Evolutionary conservation across 1,140 invertebrate species (phyloP).

Genomic region (Sycophaga agraensis): DNA sequence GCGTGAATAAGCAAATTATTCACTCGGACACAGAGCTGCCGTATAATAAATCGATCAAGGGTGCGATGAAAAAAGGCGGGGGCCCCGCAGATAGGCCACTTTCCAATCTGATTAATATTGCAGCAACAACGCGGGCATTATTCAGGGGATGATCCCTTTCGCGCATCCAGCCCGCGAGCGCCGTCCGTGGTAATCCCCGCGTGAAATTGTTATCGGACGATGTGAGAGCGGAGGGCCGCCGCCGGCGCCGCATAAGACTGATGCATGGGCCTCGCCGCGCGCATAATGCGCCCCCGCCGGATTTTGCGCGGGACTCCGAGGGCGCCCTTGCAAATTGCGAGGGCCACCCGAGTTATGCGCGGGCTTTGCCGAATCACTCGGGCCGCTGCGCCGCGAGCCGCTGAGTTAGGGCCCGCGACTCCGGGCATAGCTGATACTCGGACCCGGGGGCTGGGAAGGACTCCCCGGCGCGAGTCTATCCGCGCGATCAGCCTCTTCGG

Average conservation of each 20-base stretch:
- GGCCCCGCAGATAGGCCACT: no score
- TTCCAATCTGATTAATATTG: conserved; percentile 43
- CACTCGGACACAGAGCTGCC: no score
- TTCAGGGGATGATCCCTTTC: conserved; percentile 46
- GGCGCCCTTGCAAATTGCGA: no score
- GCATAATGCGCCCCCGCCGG: conserved; percentile 29
- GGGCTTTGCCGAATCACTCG: no score
- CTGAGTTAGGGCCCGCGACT: neutral
- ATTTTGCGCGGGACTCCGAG: no score
- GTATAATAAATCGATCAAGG: no score
- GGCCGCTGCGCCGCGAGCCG: no score
- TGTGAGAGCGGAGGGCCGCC: neutral
- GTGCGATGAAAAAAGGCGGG: no score
- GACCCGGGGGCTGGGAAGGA: neutral
- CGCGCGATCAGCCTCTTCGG: no score
- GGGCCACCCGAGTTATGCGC: no score
- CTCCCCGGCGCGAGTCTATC: no score
- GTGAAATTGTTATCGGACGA: conserved; percentile 46
- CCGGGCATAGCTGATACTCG: neutral
- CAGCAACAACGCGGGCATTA: conserved; percentile 44
- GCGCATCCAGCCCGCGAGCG: conserved; percentile 33
- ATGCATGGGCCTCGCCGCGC: conserved; percentile 39
- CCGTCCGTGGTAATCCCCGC: conserved; percentile 38
- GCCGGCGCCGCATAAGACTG: conserved; percentile 36
- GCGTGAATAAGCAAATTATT: no score